phyloP scores from a whole-genome alignment of 2,888 invertebrate species.

The Acanthosoma haemorrhoidale region DNA sequence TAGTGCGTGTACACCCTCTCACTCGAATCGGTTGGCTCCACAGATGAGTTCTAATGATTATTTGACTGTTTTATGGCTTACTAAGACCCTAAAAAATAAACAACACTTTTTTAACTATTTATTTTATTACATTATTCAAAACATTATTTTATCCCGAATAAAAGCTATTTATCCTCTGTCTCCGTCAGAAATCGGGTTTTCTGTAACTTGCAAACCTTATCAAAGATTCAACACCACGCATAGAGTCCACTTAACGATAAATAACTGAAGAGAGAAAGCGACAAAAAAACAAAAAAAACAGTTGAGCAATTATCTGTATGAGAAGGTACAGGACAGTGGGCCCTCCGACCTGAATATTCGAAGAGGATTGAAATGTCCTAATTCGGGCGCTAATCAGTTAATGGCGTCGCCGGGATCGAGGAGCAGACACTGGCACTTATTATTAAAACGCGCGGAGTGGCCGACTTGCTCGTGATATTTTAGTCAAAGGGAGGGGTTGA shows the following conservation, averaged over 20 bases:
- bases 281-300: neutral
- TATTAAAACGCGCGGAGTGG: constrained; percentile 21
- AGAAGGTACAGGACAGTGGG: neutral
- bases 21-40: no score
- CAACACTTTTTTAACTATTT: no score
- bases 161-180: no score
- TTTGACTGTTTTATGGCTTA: no score
- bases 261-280: neutral
- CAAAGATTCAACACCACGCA: neutral
- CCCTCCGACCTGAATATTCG: constrained; percentile 13
- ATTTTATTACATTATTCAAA: no score
- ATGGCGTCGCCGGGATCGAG: constrained; percentile 13
- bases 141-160: no score
- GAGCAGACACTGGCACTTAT: constrained; percentile 14
- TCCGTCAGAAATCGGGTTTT: no score
- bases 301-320: no score
- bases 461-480: constrained; percentile 23
- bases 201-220: no score
- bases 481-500: constrained; percentile 15
- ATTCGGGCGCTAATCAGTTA: constrained; percentile 25
- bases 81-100: no score
- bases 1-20: no score
- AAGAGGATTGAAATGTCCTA: constrained; percentile 25
- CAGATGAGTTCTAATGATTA: no score
- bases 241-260: neutral